Evolutionary conservation across 2,113 vertebrate species (phyloP).

Genomic region (Indicator maculatus): DNA sequence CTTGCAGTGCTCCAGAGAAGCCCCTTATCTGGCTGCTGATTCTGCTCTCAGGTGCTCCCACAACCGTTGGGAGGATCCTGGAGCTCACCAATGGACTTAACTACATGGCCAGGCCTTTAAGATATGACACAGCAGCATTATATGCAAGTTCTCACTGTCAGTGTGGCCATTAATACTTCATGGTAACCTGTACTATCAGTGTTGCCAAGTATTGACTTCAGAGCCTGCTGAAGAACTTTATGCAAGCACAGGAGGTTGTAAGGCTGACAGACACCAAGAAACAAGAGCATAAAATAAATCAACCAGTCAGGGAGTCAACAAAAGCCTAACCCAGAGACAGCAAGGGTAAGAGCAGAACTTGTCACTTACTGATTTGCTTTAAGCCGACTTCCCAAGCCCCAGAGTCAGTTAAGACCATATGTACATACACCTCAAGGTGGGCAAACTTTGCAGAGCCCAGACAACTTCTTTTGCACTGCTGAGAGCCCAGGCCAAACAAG

Average conservation of each 20-base stretch:
- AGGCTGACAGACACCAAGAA: not conserved
- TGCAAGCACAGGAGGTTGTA: rapidly evolving
- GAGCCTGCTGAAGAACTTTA: not conserved
- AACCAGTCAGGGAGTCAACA: not conserved
- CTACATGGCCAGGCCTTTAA: not conserved
- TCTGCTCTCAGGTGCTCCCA: not conserved
- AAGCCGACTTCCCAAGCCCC: not conserved
- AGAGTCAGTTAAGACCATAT: not conserved
- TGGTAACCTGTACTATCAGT: not conserved
- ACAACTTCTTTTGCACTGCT: not conserved
- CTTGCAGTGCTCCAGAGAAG: not conserved
- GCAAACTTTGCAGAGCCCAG: not conserved
- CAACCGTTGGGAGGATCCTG: not conserved
- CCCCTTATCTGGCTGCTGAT: not conserved
- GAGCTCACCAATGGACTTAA: not conserved
- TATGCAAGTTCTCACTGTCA: not conserved
- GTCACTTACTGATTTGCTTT: not conserved
- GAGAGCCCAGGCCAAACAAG: not conserved
- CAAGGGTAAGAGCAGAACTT: not conserved
- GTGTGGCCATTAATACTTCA: not conserved
- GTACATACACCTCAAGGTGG: not conserved
- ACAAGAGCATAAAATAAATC: not conserved
- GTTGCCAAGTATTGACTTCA: not conserved
- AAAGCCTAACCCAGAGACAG: not conserved
- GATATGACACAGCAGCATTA: not conserved